Evolutionary conservation across 2,113 vertebrate species (phyloP).

Genomic region (Odontophorus gujanensis): DNA sequence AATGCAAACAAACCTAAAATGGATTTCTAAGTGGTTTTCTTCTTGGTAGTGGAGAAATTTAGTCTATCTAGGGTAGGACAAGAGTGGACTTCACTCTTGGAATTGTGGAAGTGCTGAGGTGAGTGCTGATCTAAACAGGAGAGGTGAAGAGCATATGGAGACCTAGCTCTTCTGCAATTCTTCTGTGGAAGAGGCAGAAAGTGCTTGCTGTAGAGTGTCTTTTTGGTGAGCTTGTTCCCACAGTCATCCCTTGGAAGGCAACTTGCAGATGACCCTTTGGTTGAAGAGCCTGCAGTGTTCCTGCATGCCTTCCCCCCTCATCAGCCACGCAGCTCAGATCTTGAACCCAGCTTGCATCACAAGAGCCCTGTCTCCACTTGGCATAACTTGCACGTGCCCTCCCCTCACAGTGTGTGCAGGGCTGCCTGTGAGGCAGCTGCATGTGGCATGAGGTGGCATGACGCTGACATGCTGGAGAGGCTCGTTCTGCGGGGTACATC

Average conservation of each 20-base stretch:
- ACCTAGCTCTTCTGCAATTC: accelerated
- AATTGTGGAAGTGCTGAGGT: neutral
- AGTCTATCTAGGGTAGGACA: neutral
- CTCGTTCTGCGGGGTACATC: neutral
- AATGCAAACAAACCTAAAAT: conserved; percentile 21
- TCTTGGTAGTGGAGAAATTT: neutral
- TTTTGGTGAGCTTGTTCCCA: neutral
- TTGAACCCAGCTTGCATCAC: neutral
- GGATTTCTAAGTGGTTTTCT: conserved; percentile 12
- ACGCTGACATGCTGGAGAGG: accelerated
- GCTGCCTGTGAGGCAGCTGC: neutral
- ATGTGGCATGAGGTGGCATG: accelerated
- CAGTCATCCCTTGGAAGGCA: neutral
- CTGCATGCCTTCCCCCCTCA: neutral
- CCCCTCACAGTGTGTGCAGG: neutral
- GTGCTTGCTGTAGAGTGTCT: neutral
- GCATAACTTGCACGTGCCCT: neutral
- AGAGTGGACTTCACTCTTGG: neutral
- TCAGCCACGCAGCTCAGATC: accelerated
- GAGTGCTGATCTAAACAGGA: neutral
- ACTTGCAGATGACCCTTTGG: neutral
- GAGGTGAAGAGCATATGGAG: neutral
- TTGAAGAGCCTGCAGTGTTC: neutral
- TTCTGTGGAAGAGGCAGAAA: neutral
- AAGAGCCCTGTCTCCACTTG: neutral